A percentile compares a stretch with the other conserved stretches of the same genome.
phyloP scores from a whole-genome alignment of 1,140 invertebrate species.

The Lasioglossum albipes region DNA sequence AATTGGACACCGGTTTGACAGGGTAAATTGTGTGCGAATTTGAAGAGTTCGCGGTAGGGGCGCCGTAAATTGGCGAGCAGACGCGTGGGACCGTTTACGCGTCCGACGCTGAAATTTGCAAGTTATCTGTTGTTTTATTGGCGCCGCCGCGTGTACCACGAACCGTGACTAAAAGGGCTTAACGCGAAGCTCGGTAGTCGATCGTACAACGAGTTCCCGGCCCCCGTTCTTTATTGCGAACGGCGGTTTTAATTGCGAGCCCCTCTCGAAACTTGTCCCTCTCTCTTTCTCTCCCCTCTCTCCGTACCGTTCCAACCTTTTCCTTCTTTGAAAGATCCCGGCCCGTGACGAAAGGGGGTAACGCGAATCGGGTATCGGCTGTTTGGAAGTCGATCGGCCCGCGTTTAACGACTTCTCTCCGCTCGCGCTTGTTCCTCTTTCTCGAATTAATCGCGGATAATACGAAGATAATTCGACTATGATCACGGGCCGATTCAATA shows the following conservation, averaged over 20 bases:
- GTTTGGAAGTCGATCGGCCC: slow-evolving; percentile 59
- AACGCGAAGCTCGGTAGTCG: slow-evolving; percentile 64
- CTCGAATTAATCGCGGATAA: slow-evolving; percentile 54
- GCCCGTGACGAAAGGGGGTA: slow-evolving; percentile 60
- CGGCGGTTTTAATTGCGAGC: slow-evolving; percentile 60
- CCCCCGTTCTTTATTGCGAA: slow-evolving; percentile 63
- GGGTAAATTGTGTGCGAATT: too few species aligned
- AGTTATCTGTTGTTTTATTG: slow-evolving; percentile 71
- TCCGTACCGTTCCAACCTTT: slow-evolving; percentile 1
- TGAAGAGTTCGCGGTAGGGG: too few species aligned
- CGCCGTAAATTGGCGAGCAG: neutral
- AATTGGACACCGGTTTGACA: too few species aligned
- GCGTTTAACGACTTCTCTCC: slow-evolving; percentile 50
- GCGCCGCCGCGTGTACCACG: slow-evolving; percentile 45
- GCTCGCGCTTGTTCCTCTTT: slow-evolving; percentile 50
- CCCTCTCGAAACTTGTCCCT: slow-evolving; percentile 57
- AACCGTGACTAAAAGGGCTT: slow-evolving; percentile 64
- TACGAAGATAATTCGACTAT: slow-evolving; percentile 25
- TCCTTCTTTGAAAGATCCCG: neutral
- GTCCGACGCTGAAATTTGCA: slow-evolving; percentile 72
- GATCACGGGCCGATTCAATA: neutral
- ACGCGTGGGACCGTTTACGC: slow-evolving; percentile 49
- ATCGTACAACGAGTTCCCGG: slow-evolving; percentile 61
- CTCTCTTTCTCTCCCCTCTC: neutral
- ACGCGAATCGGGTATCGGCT: slow-evolving; percentile 59